These are phyloP conservation scores for Boulengeromyrus knoepffleri DNA, from an alignment of 2,113 vertebrate species.

Conservation along the genomic window DNA sequence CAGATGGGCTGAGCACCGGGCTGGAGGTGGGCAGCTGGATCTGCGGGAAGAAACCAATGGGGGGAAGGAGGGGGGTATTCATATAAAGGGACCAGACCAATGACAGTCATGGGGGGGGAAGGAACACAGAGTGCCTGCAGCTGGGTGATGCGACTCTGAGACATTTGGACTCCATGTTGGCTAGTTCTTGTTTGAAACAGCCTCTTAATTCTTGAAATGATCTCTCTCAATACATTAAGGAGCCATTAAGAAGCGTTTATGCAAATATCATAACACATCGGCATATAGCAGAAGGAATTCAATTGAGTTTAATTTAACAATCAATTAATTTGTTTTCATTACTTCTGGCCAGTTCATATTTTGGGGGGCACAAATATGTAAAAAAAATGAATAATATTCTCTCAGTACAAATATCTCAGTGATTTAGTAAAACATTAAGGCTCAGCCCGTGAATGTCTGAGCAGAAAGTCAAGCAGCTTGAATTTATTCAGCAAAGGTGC, in stretches of 20 bases:
- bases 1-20: conserved; percentile 62
- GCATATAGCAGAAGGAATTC: not conserved
- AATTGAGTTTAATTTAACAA: not conserved
- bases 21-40: conserved; percentile 76
- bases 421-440: not conserved
- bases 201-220: not conserved
- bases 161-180: not conserved
- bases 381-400: not conserved
- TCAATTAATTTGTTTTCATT: not conserved
- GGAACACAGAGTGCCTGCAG: not conserved
- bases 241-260: not conserved
- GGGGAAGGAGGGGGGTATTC: not conserved
- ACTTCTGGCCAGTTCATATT: not conserved
- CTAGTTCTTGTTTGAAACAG: not conserved
- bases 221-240: not conserved
- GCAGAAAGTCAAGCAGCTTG: not conserved
- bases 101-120: not conserved
- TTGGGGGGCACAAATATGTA: not conserved
- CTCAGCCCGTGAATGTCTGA: not conserved
- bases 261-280: not conserved
- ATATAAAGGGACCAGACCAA: not conserved
- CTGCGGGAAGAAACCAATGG: conserved; percentile 42
- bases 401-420: not conserved
- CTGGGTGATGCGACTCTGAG: not conserved
- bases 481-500: not conserved